Evolutionary conservation across 2,888 invertebrate species (phyloP), one percentile per base, ranked within the genome.

Genomic region (Cataglyphis altisquamis): DNA sequence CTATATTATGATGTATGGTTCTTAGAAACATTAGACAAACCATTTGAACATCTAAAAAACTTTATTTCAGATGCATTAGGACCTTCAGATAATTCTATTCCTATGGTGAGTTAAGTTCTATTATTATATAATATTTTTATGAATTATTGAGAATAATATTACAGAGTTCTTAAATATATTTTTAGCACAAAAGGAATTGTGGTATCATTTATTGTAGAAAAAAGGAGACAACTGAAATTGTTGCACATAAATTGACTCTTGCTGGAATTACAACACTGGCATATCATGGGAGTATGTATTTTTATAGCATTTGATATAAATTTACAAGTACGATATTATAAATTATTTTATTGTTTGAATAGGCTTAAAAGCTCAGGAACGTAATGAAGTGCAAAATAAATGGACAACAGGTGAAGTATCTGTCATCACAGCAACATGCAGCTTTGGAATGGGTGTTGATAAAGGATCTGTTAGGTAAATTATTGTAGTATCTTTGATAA

Each of bases 371-470:
- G 96, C 96, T 67, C 95, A 96, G 0, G 97, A 98, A 74, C 96
- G 99, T 77, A 96, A 97, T 74, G 96, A 96, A 68, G 97, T 97
- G 55, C 99, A 99, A 95, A 97, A 98, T 93, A 97, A 97, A 88
- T 99, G 99, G 99, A 98, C 98, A 95, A 96, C 96, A 52, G 99
- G 99, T 0, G 97, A 97, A 89, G 97, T 97, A 91, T 97, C 98
- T 2, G 97, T 99, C 41, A 99, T 99, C 89, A 98, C 98, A 88
- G 99, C 99, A 5, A 99, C 99, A 0, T 97, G 99, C 83, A 99
- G 99, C 92, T 99, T 99, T 95, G 99, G 99, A 57, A 99, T 99
- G 99, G 99, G 99, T 67, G 98, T 99, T 3, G 99, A 99, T 95
- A 99, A 99, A 95, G 97, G 98, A 3, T 97, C 97, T 81, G 99